These are phyloP conservation scores for Marmota flaviventris DNA, from an alignment of 2,113 vertebrate genomes.

Conservation along the genomic window DNA sequence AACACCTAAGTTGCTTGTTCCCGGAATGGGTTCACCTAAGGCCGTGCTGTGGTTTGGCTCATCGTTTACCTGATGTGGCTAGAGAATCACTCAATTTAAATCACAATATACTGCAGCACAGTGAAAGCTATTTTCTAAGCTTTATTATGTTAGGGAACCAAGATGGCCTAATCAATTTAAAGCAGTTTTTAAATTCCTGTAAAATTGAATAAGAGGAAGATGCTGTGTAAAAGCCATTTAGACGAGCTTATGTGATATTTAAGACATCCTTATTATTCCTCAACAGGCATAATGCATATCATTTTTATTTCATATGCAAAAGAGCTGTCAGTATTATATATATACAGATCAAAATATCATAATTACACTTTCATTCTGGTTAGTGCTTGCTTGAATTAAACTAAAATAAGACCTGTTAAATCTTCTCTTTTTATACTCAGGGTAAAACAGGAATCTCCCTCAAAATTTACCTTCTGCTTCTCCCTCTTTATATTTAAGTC, in stretches of 20 bases:
- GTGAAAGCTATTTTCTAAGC: slow-evolving; percentile 53
- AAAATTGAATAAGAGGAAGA: slow-evolving; percentile 64
- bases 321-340: slow-evolving; percentile 70
- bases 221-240: slow-evolving; percentile 60
- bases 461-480: slow-evolving; percentile 17
- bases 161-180: slow-evolving; percentile 70
- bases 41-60: slow-evolving; percentile 20
- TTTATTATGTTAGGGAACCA: slow-evolving; percentile 56
- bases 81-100: slow-evolving; percentile 65
- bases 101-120: not conserved
- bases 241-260: slow-evolving; percentile 56
- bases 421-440: not conserved
- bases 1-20: slow-evolving; percentile 59
- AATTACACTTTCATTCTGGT: slow-evolving; percentile 69
- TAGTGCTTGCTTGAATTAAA: slow-evolving; percentile 51
- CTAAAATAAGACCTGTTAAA: slow-evolving; percentile 24
- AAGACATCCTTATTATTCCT: slow-evolving; percentile 73
- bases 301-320: slow-evolving; percentile 82
- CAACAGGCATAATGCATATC: slow-evolving; percentile 68
- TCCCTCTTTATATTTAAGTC: not conserved
- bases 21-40: slow-evolving; percentile 60
- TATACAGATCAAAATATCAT: slow-evolving; percentile 78
- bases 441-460: not conserved
- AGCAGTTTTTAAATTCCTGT: slow-evolving; percentile 66
- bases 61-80: not conserved